Conservation (phyloP, 2,113 vertebrate species). For the Thunnus maccoyii region DNA sequence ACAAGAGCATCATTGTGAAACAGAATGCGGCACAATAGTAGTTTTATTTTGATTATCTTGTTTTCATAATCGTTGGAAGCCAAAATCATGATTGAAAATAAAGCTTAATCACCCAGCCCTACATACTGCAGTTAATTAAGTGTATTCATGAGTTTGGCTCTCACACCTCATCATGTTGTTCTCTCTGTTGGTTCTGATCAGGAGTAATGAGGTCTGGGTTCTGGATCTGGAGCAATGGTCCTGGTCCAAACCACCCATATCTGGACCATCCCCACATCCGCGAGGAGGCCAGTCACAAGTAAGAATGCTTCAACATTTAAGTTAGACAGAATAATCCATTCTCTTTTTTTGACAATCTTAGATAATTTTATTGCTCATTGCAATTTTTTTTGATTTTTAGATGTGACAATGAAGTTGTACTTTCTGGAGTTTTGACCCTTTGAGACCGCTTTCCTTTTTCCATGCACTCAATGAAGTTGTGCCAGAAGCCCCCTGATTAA, state of each 20-base stretch:
- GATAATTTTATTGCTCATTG: background rate
- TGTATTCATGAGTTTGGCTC: background rate
- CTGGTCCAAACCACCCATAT: slow-evolving; percentile 95
- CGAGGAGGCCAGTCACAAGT: slow-evolving; percentile 98
- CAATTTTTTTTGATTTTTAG: background rate
- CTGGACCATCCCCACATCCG: slow-evolving; percentile 91
- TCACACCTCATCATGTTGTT: slow-evolving; percentile 9
- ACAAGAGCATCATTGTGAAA: too few species aligned
- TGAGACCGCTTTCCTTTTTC: background rate
- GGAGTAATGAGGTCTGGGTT: slow-evolving; percentile 98
- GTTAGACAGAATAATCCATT: background rate
- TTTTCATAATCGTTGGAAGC: too few species aligned
- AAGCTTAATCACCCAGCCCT: too few species aligned
- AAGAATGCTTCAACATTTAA: slow-evolving; percentile 29
- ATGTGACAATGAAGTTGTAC: background rate
- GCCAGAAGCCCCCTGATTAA: background rate
- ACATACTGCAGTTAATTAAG: too few species aligned
- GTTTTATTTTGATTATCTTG: too few species aligned
- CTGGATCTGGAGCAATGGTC: slow-evolving; percentile 98
- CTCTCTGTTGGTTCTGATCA: slow-evolving; percentile 65
- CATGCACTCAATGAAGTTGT: background rate
- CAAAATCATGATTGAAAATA: too few species aligned
- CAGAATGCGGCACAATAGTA: too few species aligned
- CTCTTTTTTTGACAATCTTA: background rate
- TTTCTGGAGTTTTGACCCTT: background rate